Evolutionary conservation across 2,113 vertebrate species (phyloP).

Genomic region (Guaruba guarouba): DNA sequence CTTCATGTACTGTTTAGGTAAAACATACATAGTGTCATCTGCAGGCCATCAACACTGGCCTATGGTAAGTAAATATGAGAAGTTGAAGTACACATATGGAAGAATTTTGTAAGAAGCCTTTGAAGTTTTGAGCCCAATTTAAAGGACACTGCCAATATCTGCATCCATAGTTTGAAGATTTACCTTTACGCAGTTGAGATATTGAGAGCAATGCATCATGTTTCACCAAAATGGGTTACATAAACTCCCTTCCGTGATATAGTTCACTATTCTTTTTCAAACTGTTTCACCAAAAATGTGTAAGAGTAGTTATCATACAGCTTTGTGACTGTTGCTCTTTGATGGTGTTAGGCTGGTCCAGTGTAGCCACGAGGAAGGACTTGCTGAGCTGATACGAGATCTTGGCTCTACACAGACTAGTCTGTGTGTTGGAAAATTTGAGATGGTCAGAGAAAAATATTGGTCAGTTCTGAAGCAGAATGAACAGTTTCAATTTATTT

Average conservation of each 20-base stretch:
- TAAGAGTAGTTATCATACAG: not conserved
- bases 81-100: not conserved
- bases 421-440: not conserved
- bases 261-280: not conserved
- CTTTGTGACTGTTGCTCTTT: not conserved
- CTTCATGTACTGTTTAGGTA: not conserved
- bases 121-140: not conserved
- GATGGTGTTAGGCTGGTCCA: not conserved
- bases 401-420: accelerated
- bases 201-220: not conserved
- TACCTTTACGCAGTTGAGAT: not conserved
- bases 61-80: not conserved
- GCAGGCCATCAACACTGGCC: not conserved
- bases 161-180: not conserved
- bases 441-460: not conserved
- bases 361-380: not conserved
- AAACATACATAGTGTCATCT: not conserved
- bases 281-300: not conserved
- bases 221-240: not conserved
- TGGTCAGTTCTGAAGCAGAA: not conserved
- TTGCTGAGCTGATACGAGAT: not conserved
- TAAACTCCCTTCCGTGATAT: not conserved
- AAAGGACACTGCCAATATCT: not conserved
- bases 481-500: not conserved
- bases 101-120: not conserved